phyloP scores from a whole-genome alignment of 2,888 invertebrate species.

The Heliconius charithonia region DNA sequence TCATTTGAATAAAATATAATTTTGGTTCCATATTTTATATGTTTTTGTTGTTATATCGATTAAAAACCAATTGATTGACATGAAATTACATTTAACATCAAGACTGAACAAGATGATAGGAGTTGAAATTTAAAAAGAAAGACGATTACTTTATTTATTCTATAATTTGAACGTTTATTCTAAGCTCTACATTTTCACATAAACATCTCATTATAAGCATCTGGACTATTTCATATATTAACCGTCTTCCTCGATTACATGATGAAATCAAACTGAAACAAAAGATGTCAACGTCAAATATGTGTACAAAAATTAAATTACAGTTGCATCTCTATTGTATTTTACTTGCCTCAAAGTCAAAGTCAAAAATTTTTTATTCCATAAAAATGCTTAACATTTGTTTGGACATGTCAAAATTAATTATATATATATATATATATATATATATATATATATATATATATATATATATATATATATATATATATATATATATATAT shows the following conservation, averaged over 20 bases:
- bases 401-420: too few relatives aligned
- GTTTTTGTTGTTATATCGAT: background rate
- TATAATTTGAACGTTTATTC: background rate
- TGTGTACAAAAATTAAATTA: background rate
- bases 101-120: background rate
- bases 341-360: too few relatives aligned
- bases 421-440: too few relatives aligned
- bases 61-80: background rate
- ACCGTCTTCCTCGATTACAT: background rate
- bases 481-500: too few relatives aligned
- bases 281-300: background rate
- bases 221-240: background rate
- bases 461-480: too few relatives aligned
- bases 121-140: background rate
- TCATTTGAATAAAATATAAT: background rate
- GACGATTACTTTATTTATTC: background rate
- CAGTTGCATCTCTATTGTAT: background rate
- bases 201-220: background rate
- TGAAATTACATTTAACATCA: background rate
- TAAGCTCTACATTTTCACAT: background rate
- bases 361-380: too few relatives aligned
- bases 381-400: too few relatives aligned
- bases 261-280: conserved; percentile 34
- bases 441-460: too few relatives aligned
- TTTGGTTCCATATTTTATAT: background rate